phyloP scores from a whole-genome alignment of 2,113 vertebrate genomes.

The Seriola aureovittata region DNA sequence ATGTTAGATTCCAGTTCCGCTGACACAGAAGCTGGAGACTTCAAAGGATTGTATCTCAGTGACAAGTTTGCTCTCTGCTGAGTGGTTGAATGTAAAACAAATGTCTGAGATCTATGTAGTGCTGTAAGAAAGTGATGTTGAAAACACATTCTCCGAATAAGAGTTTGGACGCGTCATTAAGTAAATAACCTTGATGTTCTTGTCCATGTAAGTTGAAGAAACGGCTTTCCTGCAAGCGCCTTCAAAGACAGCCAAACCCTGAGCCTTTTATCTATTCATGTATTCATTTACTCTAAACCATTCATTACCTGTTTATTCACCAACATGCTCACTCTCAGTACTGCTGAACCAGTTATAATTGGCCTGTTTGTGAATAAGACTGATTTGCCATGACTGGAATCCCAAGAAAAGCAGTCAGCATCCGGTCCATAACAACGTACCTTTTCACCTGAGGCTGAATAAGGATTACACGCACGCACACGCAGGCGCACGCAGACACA shows the following conservation, averaged over 20 bases:
- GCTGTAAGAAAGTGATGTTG: neutral
- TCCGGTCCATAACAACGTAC: neutral
- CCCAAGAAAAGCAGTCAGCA: neutral
- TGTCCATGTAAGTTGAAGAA: constrained; percentile 7
- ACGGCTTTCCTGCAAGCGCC: neutral
- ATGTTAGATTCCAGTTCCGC: neutral
- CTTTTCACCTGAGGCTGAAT: neutral
- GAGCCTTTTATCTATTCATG: constrained; percentile 49
- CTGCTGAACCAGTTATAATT: constrained; percentile 37
- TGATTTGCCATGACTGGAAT: constrained; percentile 30
- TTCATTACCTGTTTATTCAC: constrained; percentile 55
- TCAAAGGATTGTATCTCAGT: neutral
- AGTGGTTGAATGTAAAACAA: neutral
- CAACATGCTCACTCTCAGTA: constrained; percentile 29
- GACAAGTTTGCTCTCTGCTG: neutral
- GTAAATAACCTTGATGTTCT: constrained; percentile 15
- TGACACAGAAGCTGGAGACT: neutral
- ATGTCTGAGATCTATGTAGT: neutral
- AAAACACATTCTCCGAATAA: constrained; percentile 9
- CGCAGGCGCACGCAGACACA: neutral
- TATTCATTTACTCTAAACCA: constrained; percentile 51
- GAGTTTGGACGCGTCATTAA: constrained; percentile 3
- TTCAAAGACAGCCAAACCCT: neutral
- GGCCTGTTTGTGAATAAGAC: constrained; percentile 25
- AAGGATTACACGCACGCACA: neutral